Percentiles rank a stretch among this genome's conserved stretches.
These are phyloP conservation scores for Semnopithecus entellus DNA, from an alignment of 2,113 vertebrate species.

Conservation along the genomic window DNA sequence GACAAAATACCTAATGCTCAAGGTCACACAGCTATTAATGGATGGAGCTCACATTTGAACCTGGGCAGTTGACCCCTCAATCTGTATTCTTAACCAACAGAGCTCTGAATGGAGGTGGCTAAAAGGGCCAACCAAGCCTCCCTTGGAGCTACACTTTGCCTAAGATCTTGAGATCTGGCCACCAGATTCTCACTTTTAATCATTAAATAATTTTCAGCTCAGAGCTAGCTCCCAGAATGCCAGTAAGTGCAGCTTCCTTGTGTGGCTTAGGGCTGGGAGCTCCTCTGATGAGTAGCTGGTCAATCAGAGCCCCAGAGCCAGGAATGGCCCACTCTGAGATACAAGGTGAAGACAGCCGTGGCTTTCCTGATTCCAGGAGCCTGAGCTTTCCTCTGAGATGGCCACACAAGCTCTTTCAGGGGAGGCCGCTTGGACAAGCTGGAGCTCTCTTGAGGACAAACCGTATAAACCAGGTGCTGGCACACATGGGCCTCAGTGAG, in stretches of 20 bases:
- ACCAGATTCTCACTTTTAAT: neutral
- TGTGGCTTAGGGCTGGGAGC: neutral
- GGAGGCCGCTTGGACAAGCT: neutral
- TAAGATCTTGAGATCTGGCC: neutral
- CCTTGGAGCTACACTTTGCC: neutral
- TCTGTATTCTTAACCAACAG: neutral
- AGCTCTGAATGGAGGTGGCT: neutral
- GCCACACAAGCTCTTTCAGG: neutral
- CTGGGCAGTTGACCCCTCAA: neutral
- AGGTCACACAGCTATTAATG: neutral
- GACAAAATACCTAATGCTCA: neutral
- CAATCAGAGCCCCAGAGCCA: neutral
- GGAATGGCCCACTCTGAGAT: neutral
- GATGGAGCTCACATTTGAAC: neutral
- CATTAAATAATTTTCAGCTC: neutral
- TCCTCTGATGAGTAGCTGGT: neutral
- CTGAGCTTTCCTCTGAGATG: neutral
- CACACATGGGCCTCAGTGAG: neutral
- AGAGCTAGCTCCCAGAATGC: neutral
- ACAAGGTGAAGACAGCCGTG: no score
- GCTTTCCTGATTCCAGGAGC: neutral
- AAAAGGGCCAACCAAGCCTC: neutral
- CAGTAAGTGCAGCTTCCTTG: neutral
- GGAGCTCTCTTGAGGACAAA: neutral
- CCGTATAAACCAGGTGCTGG: neutral